Base-by-base conservation (phyloP, 2,797 vertebrate genomes). In the Adelosebastes latens region DNA sequence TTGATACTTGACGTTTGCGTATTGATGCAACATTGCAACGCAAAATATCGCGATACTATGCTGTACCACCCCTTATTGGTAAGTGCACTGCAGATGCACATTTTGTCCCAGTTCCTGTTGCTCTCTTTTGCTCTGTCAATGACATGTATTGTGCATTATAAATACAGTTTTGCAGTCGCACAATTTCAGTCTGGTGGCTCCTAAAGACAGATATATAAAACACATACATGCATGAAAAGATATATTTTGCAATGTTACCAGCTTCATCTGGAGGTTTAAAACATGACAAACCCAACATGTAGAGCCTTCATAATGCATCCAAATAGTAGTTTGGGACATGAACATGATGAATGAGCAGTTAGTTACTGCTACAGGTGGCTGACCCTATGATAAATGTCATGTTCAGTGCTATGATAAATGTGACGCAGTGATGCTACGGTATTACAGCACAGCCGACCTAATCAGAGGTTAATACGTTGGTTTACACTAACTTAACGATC, bases 401-500 rank as follows among this genome's bases (percentile, higher is more conserved):
- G 53, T 49, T 71, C 65, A 53, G 68, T 46, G 78, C 77, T 34
- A 68, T 91, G 87, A 94, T 90, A 76, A 92, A 93, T 90, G 87
- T 77, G 68, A 68, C 5, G 24, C 72, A 25, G 75, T 77, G 80
- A 91, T 87, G 81, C 86, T 86, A 82, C 76, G 69, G 80, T 82
- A 74, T 90, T 84, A 4, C 18, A 81, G 77, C 83, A 52, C 72
- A 73, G 83, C 73, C 83, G 77, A 84, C 73, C 88, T 93, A 95
- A 96, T 94, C 92, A 94, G 79, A 87, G 91, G 88, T 93, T 94
- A 95, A 95, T 93, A 88, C 87, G 85, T 90, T 68, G 82, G 93
- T 95, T 96, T 95, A 95, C 88, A 82, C 83, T 88, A 87, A 87
- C 83, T 71, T 93, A 96, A 96, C 86, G 91, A 90, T 90, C 92